Conservation (phyloP, 2,888 invertebrate species). For the Pterobdella sp. region DNA sequence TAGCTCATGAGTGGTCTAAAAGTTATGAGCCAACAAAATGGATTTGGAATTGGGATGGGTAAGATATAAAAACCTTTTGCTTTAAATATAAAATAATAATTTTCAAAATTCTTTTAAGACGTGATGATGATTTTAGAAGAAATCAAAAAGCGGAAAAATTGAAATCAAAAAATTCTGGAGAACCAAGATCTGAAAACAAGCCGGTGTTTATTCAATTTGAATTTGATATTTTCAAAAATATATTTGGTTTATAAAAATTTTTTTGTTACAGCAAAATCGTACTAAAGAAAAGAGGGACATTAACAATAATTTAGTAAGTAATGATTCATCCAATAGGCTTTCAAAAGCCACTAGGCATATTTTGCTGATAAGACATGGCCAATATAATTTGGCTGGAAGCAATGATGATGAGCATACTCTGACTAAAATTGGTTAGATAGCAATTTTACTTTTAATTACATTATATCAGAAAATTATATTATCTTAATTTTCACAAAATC, state of each 20-base stretch:
- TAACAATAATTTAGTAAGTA: conserved; percentile 39
- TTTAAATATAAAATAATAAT: background rate
- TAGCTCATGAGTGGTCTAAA: conserved; percentile 44
- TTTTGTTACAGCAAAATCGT: conserved; percentile 64
- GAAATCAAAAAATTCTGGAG: conserved; percentile 1
- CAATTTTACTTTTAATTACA: no score
- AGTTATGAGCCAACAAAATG: conserved; percentile 60
- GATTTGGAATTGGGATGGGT: conserved; percentile 81
- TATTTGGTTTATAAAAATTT: conserved; percentile 63
- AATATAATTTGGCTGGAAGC: conserved; percentile 70
- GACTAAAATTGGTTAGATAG: conserved; percentile 66
- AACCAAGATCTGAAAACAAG: background rate
- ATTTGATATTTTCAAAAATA: no score
- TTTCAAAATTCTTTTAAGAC: background rate
- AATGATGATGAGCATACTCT: conserved; percentile 67
- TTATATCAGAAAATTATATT: no score
- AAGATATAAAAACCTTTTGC: background rate
- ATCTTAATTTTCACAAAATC: no score
- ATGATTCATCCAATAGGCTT: conserved; percentile 53
- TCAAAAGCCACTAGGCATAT: conserved; percentile 37
- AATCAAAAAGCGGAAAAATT: background rate
- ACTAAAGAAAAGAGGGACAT: conserved; percentile 40
- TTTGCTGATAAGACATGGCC: conserved; percentile 67
- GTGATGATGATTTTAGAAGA: conserved; percentile 3
- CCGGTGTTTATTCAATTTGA: no score